Evolutionary conservation across 2,888 invertebrate species (phyloP).

Genomic region (Cristatella mucedo): DNA sequence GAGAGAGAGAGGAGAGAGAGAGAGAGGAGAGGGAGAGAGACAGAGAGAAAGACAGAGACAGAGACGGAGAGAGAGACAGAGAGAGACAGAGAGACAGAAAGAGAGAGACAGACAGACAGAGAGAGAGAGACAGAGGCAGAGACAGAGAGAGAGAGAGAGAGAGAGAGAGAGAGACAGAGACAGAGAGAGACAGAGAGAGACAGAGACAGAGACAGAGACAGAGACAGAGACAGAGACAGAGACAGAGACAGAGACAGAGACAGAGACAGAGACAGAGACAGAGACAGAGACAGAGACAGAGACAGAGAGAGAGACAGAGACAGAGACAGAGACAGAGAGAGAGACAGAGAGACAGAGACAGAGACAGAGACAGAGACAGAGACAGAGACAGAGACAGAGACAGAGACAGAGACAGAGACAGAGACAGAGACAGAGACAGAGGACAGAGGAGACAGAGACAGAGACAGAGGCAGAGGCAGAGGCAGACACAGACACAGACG

Average conservation of each 20-base stretch:
- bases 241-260: not conserved
- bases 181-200: constrained; percentile 10
- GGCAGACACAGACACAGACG: too few relatives aligned
- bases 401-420: not conserved
- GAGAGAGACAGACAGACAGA: not conserved
- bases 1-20: not conserved
- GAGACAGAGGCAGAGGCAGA: too few relatives aligned
- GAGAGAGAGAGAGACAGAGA: constrained; percentile 7
- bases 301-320: not conserved
- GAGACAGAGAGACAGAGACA: not conserved
- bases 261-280: not conserved
- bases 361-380: not conserved
- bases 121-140: too few relatives aligned
- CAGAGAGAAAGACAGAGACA: too few relatives aligned
- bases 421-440: not conserved
- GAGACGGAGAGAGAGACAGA: not conserved
- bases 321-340: not conserved
- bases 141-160: not conserved
- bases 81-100: not conserved
- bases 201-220: not conserved
- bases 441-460: too few relatives aligned
- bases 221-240: not conserved
- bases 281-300: not conserved
- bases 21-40: not conserved
- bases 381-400: not conserved